Base-by-base conservation (phyloP, 2,113 vertebrate genomes). In the Plestiodon gilberti region DNA sequence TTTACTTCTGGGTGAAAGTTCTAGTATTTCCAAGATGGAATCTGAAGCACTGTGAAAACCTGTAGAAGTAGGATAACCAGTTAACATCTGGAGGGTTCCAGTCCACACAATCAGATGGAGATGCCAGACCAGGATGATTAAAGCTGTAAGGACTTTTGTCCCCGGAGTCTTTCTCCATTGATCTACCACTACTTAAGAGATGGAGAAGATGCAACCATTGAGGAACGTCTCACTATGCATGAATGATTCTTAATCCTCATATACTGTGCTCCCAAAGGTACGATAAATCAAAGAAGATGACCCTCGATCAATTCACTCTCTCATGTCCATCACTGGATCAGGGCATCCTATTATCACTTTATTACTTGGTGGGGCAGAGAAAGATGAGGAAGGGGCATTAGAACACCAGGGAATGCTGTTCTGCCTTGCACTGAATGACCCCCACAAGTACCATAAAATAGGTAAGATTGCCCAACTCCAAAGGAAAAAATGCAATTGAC, bases 401-500 rank as follows among this genome's bases (percentile, higher is more conserved):
- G 22, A 70, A 14, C 23, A 4, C 43, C 55, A 18, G 43, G 18
- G 55, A 38, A 3, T 28, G 8, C 23, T 57, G 55, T 17, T 57
- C 33, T 25, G 43, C 28, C 20, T 55, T 33, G 59, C 17, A 78
- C 7, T 61, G 33, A 22, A 61, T 35, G 20, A 78, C 18, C 40
- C 43, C 43, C 43, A 62, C 15, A 5, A 74, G 61, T 43, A 38
- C 23, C 57, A 48, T 62, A 28, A 40, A 40, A 20, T 11, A 83
- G 8, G 11, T 8, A 14, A 87, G 87, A 89, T 88, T 83, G 76
- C 81, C 78, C 81, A 85, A 79, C 83, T 65, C 55, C 62, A 89
- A 57, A 87, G 91, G 89, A 89, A 93, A 92, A 94, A 89, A 78
- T 92, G 84, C 90, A 86, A 89, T 48, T n/a, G n/a, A n/a, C n/a